These are phyloP conservation scores for Pangasius djambal DNA, from an alignment of 2,797 vertebrate genomes.

Conservation along the genomic window DNA sequence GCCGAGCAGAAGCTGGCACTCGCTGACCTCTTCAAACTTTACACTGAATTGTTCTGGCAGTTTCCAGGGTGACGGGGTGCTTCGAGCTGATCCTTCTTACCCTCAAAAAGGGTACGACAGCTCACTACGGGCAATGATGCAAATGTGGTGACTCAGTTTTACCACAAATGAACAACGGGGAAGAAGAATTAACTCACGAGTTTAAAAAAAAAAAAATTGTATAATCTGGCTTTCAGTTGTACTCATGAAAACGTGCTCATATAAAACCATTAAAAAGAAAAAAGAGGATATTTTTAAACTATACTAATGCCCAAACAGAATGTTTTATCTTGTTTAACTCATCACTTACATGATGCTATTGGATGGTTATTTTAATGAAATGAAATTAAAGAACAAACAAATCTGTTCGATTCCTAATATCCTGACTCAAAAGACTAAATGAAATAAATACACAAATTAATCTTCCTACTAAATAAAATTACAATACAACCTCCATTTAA, in stretches of 20 bases:
- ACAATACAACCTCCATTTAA: neutral
- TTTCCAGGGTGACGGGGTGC: slow-evolving; percentile 97
- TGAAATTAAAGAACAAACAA: neutral
- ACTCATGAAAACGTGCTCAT: neutral
- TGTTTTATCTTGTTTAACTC: neutral
- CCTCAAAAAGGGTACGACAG: slow-evolving; percentile 74
- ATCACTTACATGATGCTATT: neutral
- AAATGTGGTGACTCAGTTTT: slow-evolving; percentile 53
- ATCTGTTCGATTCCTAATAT: neutral
- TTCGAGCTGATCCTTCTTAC: slow-evolving; percentile 96
- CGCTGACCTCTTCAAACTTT: slow-evolving; percentile 99
- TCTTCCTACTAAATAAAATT: neutral
- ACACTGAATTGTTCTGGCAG: slow-evolving; percentile 99
- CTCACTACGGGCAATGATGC: slow-evolving; percentile 57
- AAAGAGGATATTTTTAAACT: neutral
- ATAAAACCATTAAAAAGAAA: neutral
- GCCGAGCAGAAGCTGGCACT: slow-evolving; percentile 77
- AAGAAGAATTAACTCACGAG: slow-evolving; percentile 12
- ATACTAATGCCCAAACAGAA: neutral
- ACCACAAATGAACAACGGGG: slow-evolving; percentile 24
- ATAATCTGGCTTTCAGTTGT: neutral
- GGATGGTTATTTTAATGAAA: neutral
- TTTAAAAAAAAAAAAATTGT: neutral
- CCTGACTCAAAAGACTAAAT: neutral
- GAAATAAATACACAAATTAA: neutral